Evolutionary conservation across 2,888 invertebrate species (phyloP).

Genomic region (Scaeva pyrastri): DNA sequence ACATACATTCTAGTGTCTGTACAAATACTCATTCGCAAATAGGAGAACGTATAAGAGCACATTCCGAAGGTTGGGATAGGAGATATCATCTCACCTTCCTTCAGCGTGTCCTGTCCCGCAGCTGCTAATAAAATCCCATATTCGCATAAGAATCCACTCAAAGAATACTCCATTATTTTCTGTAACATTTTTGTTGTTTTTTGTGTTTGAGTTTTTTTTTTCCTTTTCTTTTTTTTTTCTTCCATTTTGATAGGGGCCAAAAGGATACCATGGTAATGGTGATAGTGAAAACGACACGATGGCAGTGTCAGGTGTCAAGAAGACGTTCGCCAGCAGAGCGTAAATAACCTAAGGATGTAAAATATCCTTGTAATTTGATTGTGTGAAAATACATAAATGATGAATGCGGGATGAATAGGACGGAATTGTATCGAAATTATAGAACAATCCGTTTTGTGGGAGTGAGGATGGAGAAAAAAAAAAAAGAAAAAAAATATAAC

Average conservation of each 20-base stretch:
- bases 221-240: conserved; percentile 2
- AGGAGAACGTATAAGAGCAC: conserved; percentile 7
- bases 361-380: conserved; percentile 65
- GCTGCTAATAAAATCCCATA: conserved; percentile 70
- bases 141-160: conserved; percentile 73
- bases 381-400: conserved; percentile 70
- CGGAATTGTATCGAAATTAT: conserved; percentile 70
- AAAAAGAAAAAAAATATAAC: background rate
- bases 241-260: conserved; percentile 37
- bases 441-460: conserved; percentile 40
- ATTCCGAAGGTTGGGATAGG: conserved; percentile 55
- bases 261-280: conserved; percentile 61
- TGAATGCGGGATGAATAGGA: conserved; percentile 65
- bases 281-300: conserved; percentile 56
- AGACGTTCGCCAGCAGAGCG: conserved; percentile 34
- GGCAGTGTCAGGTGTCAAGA: conserved; percentile 70
- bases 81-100: conserved; percentile 61
- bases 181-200: conserved; percentile 40
- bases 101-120: conserved; percentile 23
- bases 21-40: conserved; percentile 56
- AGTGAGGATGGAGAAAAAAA: background rate
- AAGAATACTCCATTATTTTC: conserved; percentile 71
- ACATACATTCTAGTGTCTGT: conserved; percentile 64
- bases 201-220: too few species aligned
- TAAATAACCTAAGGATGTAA: conserved; percentile 55